Conservation (phyloP, 2,888 invertebrate species). For the Cotesia congregata region DNA sequence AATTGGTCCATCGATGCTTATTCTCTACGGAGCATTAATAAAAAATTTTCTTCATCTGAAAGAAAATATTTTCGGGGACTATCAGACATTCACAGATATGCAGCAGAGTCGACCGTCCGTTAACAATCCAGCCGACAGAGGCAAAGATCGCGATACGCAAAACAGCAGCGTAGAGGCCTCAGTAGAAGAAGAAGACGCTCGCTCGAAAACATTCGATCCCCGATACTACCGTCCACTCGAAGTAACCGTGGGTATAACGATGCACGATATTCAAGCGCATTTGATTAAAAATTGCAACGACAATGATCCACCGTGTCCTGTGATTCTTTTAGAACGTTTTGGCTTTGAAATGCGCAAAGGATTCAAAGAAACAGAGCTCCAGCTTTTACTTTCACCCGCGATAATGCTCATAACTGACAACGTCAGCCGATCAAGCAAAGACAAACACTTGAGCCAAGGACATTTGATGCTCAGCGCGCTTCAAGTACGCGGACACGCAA, state of each 20-base stretch:
- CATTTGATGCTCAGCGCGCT: constrained; percentile 88
- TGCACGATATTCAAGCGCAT: constrained; percentile 97
- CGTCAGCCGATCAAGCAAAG: constrained; percentile 78
- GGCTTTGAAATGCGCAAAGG: constrained; percentile 98
- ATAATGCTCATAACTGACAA: constrained; percentile 85
- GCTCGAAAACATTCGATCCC: constrained; percentile 82
- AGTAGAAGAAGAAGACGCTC: constrained; percentile 77
- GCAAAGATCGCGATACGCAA: constrained; percentile 64
- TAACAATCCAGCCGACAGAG: constrained; percentile 59
- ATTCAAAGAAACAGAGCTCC: constrained; percentile 91
- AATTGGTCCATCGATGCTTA: constrained; percentile 92
- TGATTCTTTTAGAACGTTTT: constrained; percentile 88
- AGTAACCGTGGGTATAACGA: constrained; percentile 91
- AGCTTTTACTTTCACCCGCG: constrained; percentile 90
- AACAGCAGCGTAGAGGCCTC: constrained; percentile 71
- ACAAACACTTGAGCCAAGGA: constrained; percentile 84
- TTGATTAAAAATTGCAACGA: constrained; percentile 92
- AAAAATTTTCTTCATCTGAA: constrained; percentile 91
- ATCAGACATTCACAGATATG: constrained; percentile 95
- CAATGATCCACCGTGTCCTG: constrained; percentile 92
- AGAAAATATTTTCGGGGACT: constrained; percentile 98
- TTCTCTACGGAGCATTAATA: constrained; percentile 92
- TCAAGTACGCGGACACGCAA: constrained; percentile 93
- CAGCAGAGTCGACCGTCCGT: constrained; percentile 76
- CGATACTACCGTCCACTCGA: constrained; percentile 90